Conservation (phyloP, 1,140 invertebrate species). For the Trialeurodes vaporariorum region DNA sequence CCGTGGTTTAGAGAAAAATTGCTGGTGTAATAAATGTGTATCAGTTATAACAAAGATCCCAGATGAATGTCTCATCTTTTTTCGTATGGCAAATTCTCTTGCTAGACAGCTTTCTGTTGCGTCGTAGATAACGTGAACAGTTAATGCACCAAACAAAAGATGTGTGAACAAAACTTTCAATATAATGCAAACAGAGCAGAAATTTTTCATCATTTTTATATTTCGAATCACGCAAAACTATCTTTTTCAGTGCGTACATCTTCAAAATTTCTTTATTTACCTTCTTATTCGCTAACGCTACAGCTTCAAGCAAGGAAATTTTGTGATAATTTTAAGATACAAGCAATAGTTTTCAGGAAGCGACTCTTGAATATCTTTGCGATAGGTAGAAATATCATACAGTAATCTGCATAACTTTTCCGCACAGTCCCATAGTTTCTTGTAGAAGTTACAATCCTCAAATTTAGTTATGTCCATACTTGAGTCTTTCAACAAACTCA, state of each 20-base stretch:
- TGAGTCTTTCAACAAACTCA: background rate
- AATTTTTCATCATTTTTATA: too few relatives aligned
- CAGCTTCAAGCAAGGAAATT: background rate
- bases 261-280: background rate
- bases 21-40: too few relatives aligned
- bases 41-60: too few relatives aligned
- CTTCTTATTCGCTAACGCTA: background rate
- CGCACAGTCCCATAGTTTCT: background rate
- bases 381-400: background rate
- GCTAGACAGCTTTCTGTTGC: too few relatives aligned
- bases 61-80: too few relatives aligned
- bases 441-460: background rate
- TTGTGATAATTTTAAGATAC: background rate
- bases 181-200: too few relatives aligned
- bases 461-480: background rate
- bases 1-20: too few relatives aligned
- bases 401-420: background rate
- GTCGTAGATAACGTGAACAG: too few relatives aligned
- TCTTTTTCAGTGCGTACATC: background rate
- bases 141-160: too few relatives aligned
- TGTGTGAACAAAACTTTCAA: too few relatives aligned
- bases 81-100: too few relatives aligned
- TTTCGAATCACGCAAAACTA: too few relatives aligned
- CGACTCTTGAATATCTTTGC: background rate
- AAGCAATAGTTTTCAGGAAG: background rate